Base-by-base conservation (phyloP, 2,113 vertebrate species). In the Potamarius usumacintae region DNA sequence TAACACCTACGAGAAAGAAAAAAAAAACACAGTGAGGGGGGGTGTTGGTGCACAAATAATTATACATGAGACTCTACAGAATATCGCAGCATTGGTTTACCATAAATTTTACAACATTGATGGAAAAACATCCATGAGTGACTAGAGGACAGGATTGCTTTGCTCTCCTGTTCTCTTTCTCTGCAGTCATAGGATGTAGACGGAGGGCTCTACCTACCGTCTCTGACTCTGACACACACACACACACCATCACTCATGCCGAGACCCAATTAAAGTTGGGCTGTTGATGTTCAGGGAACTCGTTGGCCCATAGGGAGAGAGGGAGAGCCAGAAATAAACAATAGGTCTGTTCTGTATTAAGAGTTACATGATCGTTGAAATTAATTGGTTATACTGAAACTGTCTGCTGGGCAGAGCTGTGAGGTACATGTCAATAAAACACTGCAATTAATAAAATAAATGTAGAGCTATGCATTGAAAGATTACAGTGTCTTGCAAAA, bases 251-350 rank as follows among this genome's bases (percentile, higher is more conserved):
- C 60, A 79, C 22, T 63, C 58, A 87, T 63, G 48, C 86, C 20
- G 34, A 79, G 71, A 83, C 25, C 86, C 83, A 90, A 85, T 90
- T 88, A 90, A 57, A 85, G 83, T 53, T 65, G 82, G 62, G 25
- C 52, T 81, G 85, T 42, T 86, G 76, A 67, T 86, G 85, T 81
- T 80, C 30, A 20, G 53, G 30, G 63, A 86, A 62, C 60, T 79
- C 50, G 52, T 52, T 53, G 85, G 60, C 78, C 85, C 78, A 71
- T 53, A 58, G 63, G 86, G 67, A 62, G 34, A 48, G 4, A 72
- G 25, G 5, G n/a, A 87, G 55, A 79, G 67, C 78, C 76, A 80
- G 55, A 57, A 62, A 82, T 48, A 82, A 82, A 87, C 85, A 15
- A 60, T 50, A 50, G 63, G 63, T 34, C 58, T 57, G 30, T 55